A percentile compares a stretch with the other conserved stretches of the same genome.
Conservation (phyloP, 2,113 vertebrate species). For the Pyrgilauda ruficollis region DNA sequence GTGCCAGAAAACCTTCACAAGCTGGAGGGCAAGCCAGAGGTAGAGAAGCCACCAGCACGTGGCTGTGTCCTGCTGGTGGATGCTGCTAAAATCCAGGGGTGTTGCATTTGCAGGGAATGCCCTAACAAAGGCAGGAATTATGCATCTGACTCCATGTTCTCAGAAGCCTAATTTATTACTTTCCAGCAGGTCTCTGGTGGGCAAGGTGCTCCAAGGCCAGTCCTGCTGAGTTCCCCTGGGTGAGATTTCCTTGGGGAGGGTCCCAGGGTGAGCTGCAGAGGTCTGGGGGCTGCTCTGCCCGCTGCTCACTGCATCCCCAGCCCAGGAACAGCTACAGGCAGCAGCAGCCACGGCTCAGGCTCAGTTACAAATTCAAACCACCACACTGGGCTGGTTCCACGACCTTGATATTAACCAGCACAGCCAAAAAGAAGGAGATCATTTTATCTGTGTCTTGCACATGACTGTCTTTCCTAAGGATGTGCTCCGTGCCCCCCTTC, state of each 20-base stretch:
- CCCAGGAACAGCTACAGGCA: accelerated
- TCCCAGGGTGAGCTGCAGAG: neutral
- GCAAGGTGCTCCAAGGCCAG: neutral
- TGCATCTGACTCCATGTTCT: too few species aligned
- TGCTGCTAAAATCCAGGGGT: neutral
- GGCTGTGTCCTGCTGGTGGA: neutral
- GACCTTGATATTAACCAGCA: neutral
- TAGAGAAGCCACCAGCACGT: neutral
- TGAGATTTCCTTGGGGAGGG: neutral
- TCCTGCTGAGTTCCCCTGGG: neutral
- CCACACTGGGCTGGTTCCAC: accelerated
- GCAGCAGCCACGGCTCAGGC: neutral
- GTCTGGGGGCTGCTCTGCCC: neutral
- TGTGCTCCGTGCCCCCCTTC: neutral
- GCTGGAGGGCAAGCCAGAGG: neutral
- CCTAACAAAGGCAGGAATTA: too few species aligned
- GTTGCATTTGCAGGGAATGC: too few species aligned
- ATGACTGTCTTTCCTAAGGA: neutral
- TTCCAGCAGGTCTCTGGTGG: neutral
- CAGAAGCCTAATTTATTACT: too few species aligned
- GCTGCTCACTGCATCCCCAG: accelerated
- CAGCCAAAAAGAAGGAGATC: neutral
- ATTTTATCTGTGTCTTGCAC: neutral
- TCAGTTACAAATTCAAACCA: neutral
- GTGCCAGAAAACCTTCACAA: neutral